Percentiles rank a stretch among this genome's conserved stretches.
Evolutionary conservation across 1,140 invertebrate species (phyloP).

Genomic region (Zaprionus africanus): DNA sequence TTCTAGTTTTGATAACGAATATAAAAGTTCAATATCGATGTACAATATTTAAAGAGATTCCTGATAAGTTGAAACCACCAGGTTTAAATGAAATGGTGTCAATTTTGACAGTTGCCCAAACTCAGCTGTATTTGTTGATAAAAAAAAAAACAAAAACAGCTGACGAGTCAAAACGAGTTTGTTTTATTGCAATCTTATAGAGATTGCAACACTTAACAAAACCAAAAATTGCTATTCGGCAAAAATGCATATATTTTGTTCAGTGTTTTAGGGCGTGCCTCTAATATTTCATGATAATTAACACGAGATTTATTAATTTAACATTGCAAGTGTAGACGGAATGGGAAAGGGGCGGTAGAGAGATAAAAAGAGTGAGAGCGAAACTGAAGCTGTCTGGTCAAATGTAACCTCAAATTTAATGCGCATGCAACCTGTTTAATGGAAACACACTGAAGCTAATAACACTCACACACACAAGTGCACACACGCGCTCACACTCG

Average conservation of each 20-base stretch:
- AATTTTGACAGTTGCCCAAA: background rate
- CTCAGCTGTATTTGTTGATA: conserved; percentile 26
- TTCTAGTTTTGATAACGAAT: background rate
- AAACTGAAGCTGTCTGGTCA: conserved; percentile 32
- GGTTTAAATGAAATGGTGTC: background rate
- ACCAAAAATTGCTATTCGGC: background rate
- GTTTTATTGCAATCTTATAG: background rate
- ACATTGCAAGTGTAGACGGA: conserved; percentile 27
- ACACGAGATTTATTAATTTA: conserved; percentile 40
- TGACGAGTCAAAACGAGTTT: conserved; percentile 15
- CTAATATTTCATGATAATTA: conserved; percentile 36
- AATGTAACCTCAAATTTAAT: conserved; percentile 40
- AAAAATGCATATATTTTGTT: background rate
- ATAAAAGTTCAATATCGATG: background rate
- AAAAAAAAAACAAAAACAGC: conserved; percentile 30
- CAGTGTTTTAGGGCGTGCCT: conserved; percentile 12
- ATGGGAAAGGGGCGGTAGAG: background rate
- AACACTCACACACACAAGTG: background rate
- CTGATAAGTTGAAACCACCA: background rate
- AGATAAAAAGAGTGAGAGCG: conserved; percentile 4
- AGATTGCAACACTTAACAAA: conserved; percentile 9
- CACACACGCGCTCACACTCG: background rate
- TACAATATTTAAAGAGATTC: background rate
- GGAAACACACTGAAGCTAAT: conserved; percentile 2
- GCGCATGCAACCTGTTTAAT: conserved; percentile 48